Evolutionary conservation across 2,113 vertebrate genomes (phyloP), one percentile per base, ranked within the genome.

Genomic region (Cynocephalus volans): DNA sequence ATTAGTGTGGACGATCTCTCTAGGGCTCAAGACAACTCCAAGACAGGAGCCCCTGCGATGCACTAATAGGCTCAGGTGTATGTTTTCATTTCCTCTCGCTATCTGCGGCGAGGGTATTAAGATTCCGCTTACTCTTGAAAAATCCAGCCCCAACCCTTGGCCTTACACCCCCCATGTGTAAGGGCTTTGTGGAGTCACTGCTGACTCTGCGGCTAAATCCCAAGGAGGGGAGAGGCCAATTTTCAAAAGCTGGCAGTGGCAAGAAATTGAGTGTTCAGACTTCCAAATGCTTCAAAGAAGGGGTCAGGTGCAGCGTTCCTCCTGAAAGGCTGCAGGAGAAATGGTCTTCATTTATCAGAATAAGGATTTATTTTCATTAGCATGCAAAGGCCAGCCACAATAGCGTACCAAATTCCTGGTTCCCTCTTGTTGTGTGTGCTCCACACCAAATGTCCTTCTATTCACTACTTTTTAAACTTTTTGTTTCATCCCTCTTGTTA

Each of bases 81-180:
- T 97, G 92, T 97, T 93, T 98, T 96, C 98, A 97, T 98, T 98
- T 98, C 97, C 96, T 97, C 90, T 96, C 58, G 48, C 93, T 62
- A 41, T 93, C 80, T 72, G 93, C 23, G n/a, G 87, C 3, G 79
- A 88, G 95, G 86, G 96, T 69, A 98, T 98, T 98, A 98, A 98
- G 98, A 98, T 98, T 98, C 97, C 77, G 98, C 98, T 98, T 98
- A 96, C 97, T 98, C 95, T 90, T 97, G 97, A 98, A 97, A 98
- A 98, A 97, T 56, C 91, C 97, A 97, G 93, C 80, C 93, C 93
- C 94, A 93, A 90, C 48, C 89, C 86, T 73, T 73, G 31, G 92
- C 95, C 97, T 98, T 96, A 93, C 64, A 92, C 95, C 76, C 41
- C n/a, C 96, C 31, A 60, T 6, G 90, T 41, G 91, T 13, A 85